phyloP scores from a whole-genome alignment of 92 coral and sea anemone genomes.

The Metridium senile region DNA sequence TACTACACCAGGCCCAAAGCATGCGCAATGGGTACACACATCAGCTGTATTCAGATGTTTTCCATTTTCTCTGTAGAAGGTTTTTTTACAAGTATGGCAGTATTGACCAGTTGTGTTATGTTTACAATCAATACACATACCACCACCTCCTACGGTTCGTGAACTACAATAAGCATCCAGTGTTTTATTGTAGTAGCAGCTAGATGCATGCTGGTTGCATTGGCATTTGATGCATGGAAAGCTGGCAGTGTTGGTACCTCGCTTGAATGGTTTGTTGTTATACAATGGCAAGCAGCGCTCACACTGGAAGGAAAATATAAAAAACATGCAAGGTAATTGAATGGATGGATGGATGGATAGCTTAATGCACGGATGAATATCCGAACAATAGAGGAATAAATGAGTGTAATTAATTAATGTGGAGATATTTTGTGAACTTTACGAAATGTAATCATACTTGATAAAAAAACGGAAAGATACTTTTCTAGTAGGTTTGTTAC shows the following conservation, averaged over 20 bases:
- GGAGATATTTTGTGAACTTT: too few relatives aligned
- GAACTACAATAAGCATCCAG: conserved; percentile 69
- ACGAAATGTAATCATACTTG: too few relatives aligned
- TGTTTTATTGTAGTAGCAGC: conserved; percentile 81
- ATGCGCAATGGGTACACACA: conserved; percentile 81
- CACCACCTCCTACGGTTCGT: conserved; percentile 80
- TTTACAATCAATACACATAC: conserved; percentile 80
- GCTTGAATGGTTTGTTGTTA: conserved; percentile 82
- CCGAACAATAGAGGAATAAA: too few relatives aligned
- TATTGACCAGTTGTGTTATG: conserved; percentile 88
- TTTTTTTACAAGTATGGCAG: conserved; percentile 74
- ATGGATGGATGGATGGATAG: neutral
- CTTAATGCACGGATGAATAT: too few relatives aligned
- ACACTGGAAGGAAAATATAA: conserved; percentile 50
- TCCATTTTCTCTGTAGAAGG: conserved; percentile 71
- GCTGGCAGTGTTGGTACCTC: conserved; percentile 57
- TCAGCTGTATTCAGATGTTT: conserved; percentile 61
- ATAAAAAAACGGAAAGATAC: neutral
- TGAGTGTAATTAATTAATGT: too few relatives aligned
- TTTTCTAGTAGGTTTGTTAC: too few relatives aligned
- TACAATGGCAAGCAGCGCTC: conserved; percentile 81
- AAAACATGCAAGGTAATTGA: neutral
- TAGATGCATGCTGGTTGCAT: conserved; percentile 77
- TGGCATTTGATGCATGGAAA: conserved; percentile 88
- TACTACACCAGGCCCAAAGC: conserved; percentile 85